phyloP scores from a whole-genome alignment of 2,797 vertebrate genomes.

The Myotis pilosus region DNA sequence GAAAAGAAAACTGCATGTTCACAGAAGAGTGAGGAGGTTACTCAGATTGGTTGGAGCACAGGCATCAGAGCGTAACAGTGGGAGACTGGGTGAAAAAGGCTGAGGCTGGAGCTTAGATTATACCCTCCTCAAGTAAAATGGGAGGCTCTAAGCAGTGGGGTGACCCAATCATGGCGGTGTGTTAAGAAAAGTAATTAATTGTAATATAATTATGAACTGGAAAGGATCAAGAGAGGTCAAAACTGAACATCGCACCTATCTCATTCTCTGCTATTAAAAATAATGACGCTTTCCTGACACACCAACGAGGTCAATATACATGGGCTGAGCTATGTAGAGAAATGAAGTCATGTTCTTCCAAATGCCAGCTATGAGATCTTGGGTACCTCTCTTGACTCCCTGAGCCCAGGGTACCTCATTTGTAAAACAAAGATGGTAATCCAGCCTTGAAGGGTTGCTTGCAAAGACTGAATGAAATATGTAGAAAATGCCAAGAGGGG shows the following conservation, averaged over 20 bases:
- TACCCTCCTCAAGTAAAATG: not conserved
- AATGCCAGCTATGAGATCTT: not conserved
- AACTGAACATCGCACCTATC: not conserved
- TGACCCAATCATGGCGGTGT: not conserved
- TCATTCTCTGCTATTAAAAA: slow-evolving; percentile 18
- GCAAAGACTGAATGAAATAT: not conserved
- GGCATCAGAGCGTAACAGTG: not conserved
- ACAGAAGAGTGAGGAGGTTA: not conserved
- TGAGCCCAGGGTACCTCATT: not conserved
- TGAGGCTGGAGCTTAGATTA: not conserved
- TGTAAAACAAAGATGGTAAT: not conserved
- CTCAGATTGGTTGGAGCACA: not conserved
- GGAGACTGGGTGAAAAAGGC: not conserved
- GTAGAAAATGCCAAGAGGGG: not conserved
- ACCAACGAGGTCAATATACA: not conserved
- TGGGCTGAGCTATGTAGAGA: not conserved
- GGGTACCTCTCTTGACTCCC: not conserved
- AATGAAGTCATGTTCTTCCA: not conserved
- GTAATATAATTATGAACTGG: not conserved
- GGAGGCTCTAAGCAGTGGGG: not conserved
- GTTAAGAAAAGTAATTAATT: not conserved
- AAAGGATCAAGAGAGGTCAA: not conserved
- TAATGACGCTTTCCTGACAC: not conserved
- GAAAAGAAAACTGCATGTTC: not conserved
- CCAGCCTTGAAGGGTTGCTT: not conserved